Base-by-base conservation (phyloP, 2,888 invertebrate genomes). In the Tolmerus cingulatus region DNA sequence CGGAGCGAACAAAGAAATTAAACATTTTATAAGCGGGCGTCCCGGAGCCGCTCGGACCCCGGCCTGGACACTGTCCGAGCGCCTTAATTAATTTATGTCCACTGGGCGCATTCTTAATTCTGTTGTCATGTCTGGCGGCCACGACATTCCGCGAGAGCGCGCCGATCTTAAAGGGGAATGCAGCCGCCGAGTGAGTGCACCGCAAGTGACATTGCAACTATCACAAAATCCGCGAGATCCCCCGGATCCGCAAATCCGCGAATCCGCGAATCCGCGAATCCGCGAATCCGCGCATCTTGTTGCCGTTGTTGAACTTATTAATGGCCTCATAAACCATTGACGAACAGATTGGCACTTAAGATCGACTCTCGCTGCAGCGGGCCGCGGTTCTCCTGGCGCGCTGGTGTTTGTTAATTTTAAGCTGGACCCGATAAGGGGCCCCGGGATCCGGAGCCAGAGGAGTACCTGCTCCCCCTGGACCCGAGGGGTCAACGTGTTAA, bases 241-340 rank as follows among this genome's bases (percentile, higher is more conserved):
- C 66, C 3, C 57, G 79, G 77, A 87, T 79, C 86, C 88, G 82
- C 51, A 51, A 51, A 51, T 51, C 51, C 79, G 86, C 87, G 79
- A 86, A 87, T 79, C 86, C 88, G 82, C 66, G 79, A 55, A 87
- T 79, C 86, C 88, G 82, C 51, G 19, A 51, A 51, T 51, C 51
- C 79, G 86, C 87, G 79, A 86, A 87, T 79, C 86, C 88, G 82
- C 81, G 55, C 85, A 77, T 82, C 57, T 87, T 87, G 89, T 87
- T 87, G 86, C 87, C 87, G 74, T 77, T 89, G 89, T 89, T 87
- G 88, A 89, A 89, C 89, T 82, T 87, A 88, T 88, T 88, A 89
- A 89, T 89, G 88, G 88, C 86, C 88, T 89, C 89, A 89, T 89
- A 89, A 89, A 89, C 89, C 88, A 89, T 89, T 89, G 89, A 87